Base-by-base conservation (phyloP, 2,113 vertebrate species). In the Notothenia rossii region DNA sequence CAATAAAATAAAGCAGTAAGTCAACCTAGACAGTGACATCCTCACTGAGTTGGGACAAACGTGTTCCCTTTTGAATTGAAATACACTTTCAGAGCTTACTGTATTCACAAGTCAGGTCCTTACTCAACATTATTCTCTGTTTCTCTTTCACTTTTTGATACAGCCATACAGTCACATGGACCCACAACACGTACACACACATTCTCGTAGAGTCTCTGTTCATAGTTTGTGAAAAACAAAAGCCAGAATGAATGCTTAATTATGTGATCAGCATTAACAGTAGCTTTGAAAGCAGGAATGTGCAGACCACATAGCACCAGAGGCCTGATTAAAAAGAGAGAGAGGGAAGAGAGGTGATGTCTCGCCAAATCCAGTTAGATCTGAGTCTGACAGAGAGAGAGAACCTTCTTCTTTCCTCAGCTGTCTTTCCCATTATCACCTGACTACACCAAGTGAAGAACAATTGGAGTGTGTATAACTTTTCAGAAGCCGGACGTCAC, bases 281-380 rank as follows among this genome's bases (percentile, higher is more conserved):
- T 46, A 46, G 29, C 68, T 75, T 74, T 58, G 14, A 22, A 40
- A 25, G 4, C 17, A 77, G 48, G 83, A 77, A 91, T 85, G 77
- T 46, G 70, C 70, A n/a, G 25, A 62, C 25, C 25, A 61, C 80
- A 80, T 59, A 53, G 50, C 36, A 22, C 3, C 60, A 13, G 49
- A 40, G 40, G 50, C 12, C 46, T 70, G 36, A 61, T 14, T 40
- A 40, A 40, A 22, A 43, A 3, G 49, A 63, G 13, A 45, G 56
- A 62, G 51, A 3, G 49, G 59, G 13, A 45, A 67, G 46, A 53
- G 8, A 43, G 5, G 43, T 29, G 2, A 15, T 8, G 9, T 71
- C 66, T 22, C 1, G 40, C 3, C 36, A 7, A 20, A 63, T 58
- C n/a, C 56, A 65, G 69, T 63, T 13, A 3, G 53, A 74, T 1